Percentiles rank a stretch among this genome's conserved stretches.
phyloP scores from a whole-genome alignment of 2,797 vertebrate genomes.

The Rhinogobio ventralis region DNA sequence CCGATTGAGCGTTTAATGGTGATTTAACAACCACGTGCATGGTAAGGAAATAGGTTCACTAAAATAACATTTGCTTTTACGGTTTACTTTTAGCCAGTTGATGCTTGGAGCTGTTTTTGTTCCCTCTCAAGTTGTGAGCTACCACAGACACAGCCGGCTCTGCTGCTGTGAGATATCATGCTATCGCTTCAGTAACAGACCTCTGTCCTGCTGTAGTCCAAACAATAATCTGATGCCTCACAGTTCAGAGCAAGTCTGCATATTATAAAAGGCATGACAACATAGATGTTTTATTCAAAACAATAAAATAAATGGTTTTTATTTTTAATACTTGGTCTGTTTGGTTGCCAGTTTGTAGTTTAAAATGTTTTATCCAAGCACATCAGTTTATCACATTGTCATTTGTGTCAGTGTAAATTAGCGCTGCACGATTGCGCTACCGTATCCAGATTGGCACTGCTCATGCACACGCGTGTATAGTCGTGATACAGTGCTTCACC shows the following conservation, averaged over 20 bases:
- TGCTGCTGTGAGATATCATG: neutral
- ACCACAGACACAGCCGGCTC: neutral
- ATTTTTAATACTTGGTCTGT: neutral
- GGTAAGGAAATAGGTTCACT: neutral
- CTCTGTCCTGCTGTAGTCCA: neutral
- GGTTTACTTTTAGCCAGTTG: neutral
- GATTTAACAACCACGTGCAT: neutral
- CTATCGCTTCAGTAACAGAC: conserved; percentile 22
- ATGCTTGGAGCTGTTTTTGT: neutral
- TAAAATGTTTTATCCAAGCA: neutral
- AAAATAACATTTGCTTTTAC: neutral
- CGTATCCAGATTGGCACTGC: too few species aligned
- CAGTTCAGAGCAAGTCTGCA: neutral
- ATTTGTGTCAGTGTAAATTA: neutral
- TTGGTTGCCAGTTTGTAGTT: neutral
- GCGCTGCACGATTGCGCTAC: too few species aligned
- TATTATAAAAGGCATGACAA: neutral
- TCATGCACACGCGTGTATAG: too few species aligned
- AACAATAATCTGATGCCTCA: neutral
- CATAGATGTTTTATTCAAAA: neutral
- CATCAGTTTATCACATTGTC: neutral
- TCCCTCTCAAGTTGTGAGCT: neutral
- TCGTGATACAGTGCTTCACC: too few species aligned
- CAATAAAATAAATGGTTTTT: neutral
- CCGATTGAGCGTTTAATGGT: neutral